Base-by-base conservation (phyloP, 2,113 vertebrate species). In the Campylomormyrus numenius region DNA sequence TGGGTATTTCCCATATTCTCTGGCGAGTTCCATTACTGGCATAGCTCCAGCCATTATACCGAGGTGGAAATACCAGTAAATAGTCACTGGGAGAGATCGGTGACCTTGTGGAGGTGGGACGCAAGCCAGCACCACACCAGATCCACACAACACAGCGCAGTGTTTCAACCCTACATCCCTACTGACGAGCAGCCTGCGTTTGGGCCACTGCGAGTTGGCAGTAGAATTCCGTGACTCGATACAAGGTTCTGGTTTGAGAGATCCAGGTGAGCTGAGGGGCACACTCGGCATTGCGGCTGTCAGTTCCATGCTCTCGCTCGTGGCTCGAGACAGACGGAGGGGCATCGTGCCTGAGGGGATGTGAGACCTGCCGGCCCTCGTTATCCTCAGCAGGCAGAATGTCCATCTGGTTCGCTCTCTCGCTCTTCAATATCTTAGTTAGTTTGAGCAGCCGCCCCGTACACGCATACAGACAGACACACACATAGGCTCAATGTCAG, bases 391-490 rank as follows among this genome's bases (percentile, higher is more conserved):
- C 92, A 95, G 94, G 92, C 94, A 94, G 93, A 91, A 91, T 90
- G 91, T 96, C 95, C 96, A 96, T 96, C 94, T 97, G 96, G 94
- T 96, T 89, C 88, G 90, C 91, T 88, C 89, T 94, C 93, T 90
- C 92, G 83, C 93, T 96, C 94, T 95, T 96, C 92, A 96, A 97
- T 97, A 96, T 96, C 96, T 92, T 92, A 95, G 4, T 48, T 90
- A 62, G 90, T 93, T 92, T 91, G 50, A 53, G 48, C 49, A 35
- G 49, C 21, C 9, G 5, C 1, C 21, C 7, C 45, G 1, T 3
- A 48, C 19, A 8, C 21, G 8, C 42, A 56, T 35, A 62, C 35
- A 87, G 42, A 87, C 1, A 13, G 2, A 85, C 42, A 48, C 42
- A 90, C 42, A 46, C 42, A 39, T 3, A 84, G 31, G 15, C 80